These are phyloP conservation scores for Kryptolebias marmoratus DNA, from an alignment of 2,113 vertebrate species.

Conservation along the genomic window DNA sequence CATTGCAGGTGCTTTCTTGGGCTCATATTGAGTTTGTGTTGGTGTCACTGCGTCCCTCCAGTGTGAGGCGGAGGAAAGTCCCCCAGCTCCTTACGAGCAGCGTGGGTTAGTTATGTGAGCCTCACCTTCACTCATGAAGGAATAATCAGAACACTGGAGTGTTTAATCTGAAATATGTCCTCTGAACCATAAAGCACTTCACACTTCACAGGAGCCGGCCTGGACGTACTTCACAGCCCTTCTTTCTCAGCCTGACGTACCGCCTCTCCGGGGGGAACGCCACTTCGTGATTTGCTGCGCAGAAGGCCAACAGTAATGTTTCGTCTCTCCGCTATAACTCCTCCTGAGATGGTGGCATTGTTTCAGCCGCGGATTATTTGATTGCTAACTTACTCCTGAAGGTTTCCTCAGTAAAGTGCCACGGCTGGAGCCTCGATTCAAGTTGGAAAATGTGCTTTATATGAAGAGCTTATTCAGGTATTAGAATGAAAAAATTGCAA, in stretches of 20 bases:
- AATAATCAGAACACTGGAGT: constrained; percentile 62
- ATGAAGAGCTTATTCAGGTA: too few species aligned
- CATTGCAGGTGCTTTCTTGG: not conserved
- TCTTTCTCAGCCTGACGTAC: constrained; percentile 29
- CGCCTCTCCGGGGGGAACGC: constrained; percentile 27
- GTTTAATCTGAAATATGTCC: constrained; percentile 54
- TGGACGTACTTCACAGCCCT: constrained; percentile 29
- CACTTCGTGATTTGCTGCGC: constrained; percentile 23
- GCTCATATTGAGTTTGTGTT: constrained; percentile 14
- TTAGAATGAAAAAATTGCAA: too few species aligned
- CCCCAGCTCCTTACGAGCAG: constrained; percentile 21
- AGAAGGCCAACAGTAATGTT: constrained; percentile 19
- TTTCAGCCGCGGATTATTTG: constrained; percentile 36
- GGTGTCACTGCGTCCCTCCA: not conserved
- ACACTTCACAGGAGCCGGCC: constrained; percentile 3
- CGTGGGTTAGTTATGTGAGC: constrained; percentile 12
- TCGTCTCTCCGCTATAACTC: constrained; percentile 24
- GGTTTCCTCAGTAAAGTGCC: constrained; percentile 45
- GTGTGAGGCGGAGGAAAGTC: constrained; percentile 8
- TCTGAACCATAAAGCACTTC: constrained; percentile 50
- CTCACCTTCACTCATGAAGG: constrained; percentile 58
- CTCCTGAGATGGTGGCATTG: constrained; percentile 27
- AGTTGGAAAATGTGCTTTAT: constrained; percentile 28
- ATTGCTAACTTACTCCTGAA: constrained; percentile 28
- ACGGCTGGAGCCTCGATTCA: constrained; percentile 34